Base-by-base conservation (phyloP, 2,888 invertebrate genomes). In the Nomada ruficornis region DNA sequence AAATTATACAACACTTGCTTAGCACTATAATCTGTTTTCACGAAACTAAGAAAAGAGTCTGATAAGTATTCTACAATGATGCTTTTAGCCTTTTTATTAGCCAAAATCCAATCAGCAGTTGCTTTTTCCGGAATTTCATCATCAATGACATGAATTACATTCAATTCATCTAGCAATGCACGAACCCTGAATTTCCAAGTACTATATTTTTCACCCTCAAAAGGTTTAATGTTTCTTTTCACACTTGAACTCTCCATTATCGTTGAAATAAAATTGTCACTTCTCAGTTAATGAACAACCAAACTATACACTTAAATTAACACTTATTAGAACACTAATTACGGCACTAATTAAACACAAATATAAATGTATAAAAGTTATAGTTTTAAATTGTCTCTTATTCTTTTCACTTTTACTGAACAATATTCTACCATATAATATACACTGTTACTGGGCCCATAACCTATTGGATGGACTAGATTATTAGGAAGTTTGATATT, bases 201-300 rank as follows among this genome's bases (percentile, higher is more conserved):
- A 47, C 47, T 63, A n/a, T 60, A 60, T n/a, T n/a, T n/a, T 10
- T 42, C 60, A n/a, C 20, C 42, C 11, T 42, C 42, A n/a, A 63
- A 63, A 15, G 44, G 63, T 63, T 63, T 44, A 23, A 63, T 63
- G 47, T 63, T 63, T 63, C 63, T 44, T 47, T 47, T 63, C 4
- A n/a, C 9, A 29, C 18, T 63, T 36, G 1, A 23, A 18, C 23
- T 47, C 10, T 23, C 47, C 47, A 47, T 63, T n/a, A 20, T 13
- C 20, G 1, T 44, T 60, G 36, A 20, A 23, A 54, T 54, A n/a
- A n/a, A 54, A 54, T 54, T n/a, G 2, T 54, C 52, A n/a, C 52
- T n/a, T n/a, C n/a, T 1, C 7, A 54, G n/a, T 10, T 54, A 54
- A n/a, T 18, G 1, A n/a, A n/a, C 52, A 54, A 54, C 52, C n/a